Evolutionary conservation across 2,113 vertebrate genomes (phyloP).

Genomic region (Pluvianellus socialis): DNA sequence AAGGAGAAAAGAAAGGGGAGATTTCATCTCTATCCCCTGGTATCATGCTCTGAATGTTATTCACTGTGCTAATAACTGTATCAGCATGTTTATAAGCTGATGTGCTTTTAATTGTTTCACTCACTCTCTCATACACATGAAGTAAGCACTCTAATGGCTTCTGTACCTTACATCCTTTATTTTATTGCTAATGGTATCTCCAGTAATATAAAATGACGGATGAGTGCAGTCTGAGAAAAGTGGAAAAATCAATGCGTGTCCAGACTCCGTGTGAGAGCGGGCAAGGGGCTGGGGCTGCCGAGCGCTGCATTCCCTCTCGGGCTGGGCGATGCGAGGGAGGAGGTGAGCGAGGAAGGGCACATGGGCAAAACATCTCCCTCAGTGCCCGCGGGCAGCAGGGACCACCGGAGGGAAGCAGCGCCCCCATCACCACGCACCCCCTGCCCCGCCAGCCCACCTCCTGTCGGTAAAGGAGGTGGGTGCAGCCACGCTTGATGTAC

Average conservation of each 20-base stretch:
- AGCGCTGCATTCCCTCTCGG: constrained; percentile 39
- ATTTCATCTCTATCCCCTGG: constrained; percentile 52
- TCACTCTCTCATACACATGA: constrained; percentile 51
- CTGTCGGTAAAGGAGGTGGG: background rate
- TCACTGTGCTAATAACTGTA: constrained; percentile 72
- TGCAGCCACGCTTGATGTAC: rapidly evolving
- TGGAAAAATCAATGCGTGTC: constrained; percentile 75
- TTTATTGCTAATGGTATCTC: constrained; percentile 79
- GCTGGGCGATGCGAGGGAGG: background rate
- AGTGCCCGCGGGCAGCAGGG: rapidly evolving
- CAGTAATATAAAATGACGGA: constrained; percentile 80
- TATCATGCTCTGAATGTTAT: constrained; percentile 52
- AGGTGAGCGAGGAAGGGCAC: background rate
- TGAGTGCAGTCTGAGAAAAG: constrained; percentile 70
- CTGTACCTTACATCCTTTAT: constrained; percentile 69
- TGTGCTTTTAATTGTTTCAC: constrained; percentile 77
- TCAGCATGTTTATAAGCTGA: constrained; percentile 75
- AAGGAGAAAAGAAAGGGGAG: background rate
- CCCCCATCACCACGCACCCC: background rate
- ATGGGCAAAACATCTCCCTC: background rate
- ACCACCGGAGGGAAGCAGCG: background rate
- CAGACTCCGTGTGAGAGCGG: constrained; percentile 62
- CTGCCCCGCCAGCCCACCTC: background rate
- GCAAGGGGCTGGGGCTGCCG: constrained; percentile 39
- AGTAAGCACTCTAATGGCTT: constrained; percentile 74